These are phyloP conservation scores for Paguma larvata DNA, from an alignment of 2,797 vertebrate genomes.

Conservation along the genomic window DNA sequence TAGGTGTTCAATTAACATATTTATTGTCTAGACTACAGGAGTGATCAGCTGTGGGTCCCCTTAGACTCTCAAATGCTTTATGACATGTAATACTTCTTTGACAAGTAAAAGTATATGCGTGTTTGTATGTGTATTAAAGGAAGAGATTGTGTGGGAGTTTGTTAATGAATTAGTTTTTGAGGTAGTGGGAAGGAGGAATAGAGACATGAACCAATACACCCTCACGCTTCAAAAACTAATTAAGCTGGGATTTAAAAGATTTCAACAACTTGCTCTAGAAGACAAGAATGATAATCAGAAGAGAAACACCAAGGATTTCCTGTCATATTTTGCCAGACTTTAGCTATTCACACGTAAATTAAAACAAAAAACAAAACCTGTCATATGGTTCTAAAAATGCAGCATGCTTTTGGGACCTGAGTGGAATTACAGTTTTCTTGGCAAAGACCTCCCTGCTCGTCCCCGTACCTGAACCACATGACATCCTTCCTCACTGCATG, in stretches of 20 bases:
- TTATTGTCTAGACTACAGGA: background rate
- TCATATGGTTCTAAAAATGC: conserved; percentile 16
- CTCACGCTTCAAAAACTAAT: conserved; percentile 35
- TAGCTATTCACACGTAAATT: conserved; percentile 61
- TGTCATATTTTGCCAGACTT: conserved; percentile 26
- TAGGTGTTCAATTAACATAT: background rate
- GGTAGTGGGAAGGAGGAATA: background rate
- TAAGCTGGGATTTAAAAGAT: conserved; percentile 48
- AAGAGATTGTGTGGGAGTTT: background rate
- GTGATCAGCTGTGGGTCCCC: background rate
- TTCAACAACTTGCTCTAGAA: conserved; percentile 64
- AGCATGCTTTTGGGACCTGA: background rate
- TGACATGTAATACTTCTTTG: background rate
- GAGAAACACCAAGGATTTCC: conserved; percentile 61
- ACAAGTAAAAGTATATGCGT: background rate
- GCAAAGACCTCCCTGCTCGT: background rate
- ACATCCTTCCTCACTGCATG: background rate
- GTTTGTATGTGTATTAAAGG: background rate
- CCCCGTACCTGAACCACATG: background rate
- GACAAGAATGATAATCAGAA: conserved; percentile 36
- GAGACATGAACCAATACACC: background rate
- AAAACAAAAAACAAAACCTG: conserved; percentile 51
- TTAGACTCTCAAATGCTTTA: background rate
- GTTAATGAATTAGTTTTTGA: background rate
- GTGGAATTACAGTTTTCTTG: background rate